A percentile compares a stretch with the other conserved stretches of the same genome.
These are phyloP conservation scores for Microtus obscurus DNA, from an alignment of 2,797 vertebrate species.

Conservation along the genomic window DNA sequence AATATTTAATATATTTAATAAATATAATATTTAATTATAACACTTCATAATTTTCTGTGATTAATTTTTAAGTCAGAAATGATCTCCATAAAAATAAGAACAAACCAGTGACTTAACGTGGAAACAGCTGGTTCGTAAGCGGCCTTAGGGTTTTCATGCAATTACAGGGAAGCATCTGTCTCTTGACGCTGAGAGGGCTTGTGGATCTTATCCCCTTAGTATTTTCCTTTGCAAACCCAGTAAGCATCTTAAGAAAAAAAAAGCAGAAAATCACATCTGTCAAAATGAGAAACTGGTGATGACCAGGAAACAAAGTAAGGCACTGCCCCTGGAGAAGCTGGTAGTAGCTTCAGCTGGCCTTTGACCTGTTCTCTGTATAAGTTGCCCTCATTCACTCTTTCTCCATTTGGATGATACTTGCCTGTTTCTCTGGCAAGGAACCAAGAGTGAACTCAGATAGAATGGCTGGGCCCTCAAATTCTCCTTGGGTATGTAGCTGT, in stretches of 20 bases:
- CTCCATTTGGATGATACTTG: background rate
- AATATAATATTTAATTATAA: slow-evolving; percentile 53
- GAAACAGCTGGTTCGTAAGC: background rate
- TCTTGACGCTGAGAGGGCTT: slow-evolving; percentile 57
- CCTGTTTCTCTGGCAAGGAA: background rate
- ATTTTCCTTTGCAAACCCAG: slow-evolving; percentile 67
- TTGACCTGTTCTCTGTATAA: background rate
- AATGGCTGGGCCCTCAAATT: fast-evolving
- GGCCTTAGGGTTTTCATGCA: slow-evolving; percentile 58
- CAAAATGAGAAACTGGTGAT: slow-evolving; percentile 49
- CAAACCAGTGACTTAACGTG: slow-evolving; percentile 42
- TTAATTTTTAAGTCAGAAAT: slow-evolving; percentile 59
- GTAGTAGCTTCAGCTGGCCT: background rate
- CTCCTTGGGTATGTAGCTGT: background rate
- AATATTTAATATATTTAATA: slow-evolving; percentile 63
- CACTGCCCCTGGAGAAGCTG: slow-evolving; percentile 1
- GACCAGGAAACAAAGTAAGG: slow-evolving; percentile 71
- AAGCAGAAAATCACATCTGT: slow-evolving; percentile 44
- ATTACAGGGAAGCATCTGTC: slow-evolving; percentile 66
- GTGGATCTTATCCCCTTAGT: slow-evolving; percentile 68
- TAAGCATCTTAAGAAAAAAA: slow-evolving; percentile 70
- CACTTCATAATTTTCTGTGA: slow-evolving; percentile 46
- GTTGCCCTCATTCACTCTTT: background rate
- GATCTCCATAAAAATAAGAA: slow-evolving; percentile 65
- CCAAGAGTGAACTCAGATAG: background rate